Evolutionary conservation across 2,888 invertebrate genomes (phyloP), one percentile per base, ranked within the genome.

Genomic region (Tyria jacobaeae): DNA sequence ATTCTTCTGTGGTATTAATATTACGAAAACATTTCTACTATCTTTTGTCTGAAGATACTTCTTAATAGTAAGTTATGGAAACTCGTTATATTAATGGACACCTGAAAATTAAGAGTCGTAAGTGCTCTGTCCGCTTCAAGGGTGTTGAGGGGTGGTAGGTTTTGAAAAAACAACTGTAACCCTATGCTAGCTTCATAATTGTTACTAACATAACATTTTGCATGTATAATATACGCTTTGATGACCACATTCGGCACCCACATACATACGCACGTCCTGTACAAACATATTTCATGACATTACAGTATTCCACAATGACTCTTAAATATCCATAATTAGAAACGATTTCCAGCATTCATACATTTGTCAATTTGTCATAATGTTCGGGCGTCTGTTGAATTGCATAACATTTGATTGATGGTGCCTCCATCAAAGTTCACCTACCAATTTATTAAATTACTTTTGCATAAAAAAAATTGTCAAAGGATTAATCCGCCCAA

Each of bases 261-360:
- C 82, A 87, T 86, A 84, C 82, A 87, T 86, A 68, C 57, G 62
- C 21, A 39, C 21, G n/a, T 25, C 69, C 71, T 66, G 31, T 31
- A 52, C 49, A 57, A 67, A 71, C 79, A 39, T 25, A 79, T 77
- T 75, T 86, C 87, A 82, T 89, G 86, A 88, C 88, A 75, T 76
- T 80, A 75, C 79, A 82, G 78, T 82, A 80, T 79, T 80, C 79
- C 79, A 89, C 89, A 91, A 90, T 91, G 89, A 91, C 89, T 92
- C 87, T 86, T 88, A 89, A 92, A 90, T 90, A 88, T 89, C 83
- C 80, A 80, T 89, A 92, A 94, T 92, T 92, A 91, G 88, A 86
- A 90, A 86, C 89, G 87, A 90, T 92, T 90, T 89, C 89, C 87
- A 85, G 64, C 75, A 76, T 79, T 80, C 15, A 74, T 80, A 78